Percentiles rank a stretch among this genome's conserved stretches.
Conservation (phyloP, 1,140 invertebrate species). For the Riptortus pedestris region DNA sequence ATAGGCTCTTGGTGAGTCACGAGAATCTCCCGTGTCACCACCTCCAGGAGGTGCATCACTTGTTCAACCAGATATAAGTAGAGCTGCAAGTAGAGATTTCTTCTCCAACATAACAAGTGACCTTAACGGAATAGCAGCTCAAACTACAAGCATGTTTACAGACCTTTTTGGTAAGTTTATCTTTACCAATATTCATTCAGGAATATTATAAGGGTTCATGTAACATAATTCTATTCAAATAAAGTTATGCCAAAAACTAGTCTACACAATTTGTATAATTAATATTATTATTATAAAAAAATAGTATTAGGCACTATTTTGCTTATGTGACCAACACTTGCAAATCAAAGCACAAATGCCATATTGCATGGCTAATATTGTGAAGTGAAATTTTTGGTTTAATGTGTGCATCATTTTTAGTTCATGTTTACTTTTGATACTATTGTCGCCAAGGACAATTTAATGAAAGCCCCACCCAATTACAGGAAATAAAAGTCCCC, state of each 20-base stretch:
- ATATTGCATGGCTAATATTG: neutral
- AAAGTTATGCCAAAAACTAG: neutral
- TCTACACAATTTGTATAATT: too few relatives aligned
- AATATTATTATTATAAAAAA: constrained; percentile 1
- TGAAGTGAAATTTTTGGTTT: neutral
- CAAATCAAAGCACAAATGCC: too few relatives aligned
- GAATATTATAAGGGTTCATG: neutral
- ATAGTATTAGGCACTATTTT: neutral
- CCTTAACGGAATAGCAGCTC: constrained; percentile 78
- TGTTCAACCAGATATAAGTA: constrained; percentile 34
- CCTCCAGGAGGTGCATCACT: constrained; percentile 20
- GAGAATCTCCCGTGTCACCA: constrained; percentile 26
- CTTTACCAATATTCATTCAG: too few relatives aligned
- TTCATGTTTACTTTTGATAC: too few relatives aligned
- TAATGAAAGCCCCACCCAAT: constrained; percentile 27
- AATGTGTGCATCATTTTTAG: neutral
- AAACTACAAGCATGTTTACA: constrained; percentile 83
- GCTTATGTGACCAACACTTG: neutral
- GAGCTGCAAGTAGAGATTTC: constrained; percentile 58
- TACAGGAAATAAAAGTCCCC: constrained; percentile 37
- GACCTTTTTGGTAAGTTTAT: constrained; percentile 68
- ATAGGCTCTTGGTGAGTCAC: constrained; percentile 39
- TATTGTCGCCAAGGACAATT: too few relatives aligned
- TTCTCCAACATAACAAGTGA: constrained; percentile 81
- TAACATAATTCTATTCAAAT: neutral